A percentile compares a stretch with the other conserved stretches of the same genome.
Evolutionary conservation across 2,888 invertebrate genomes (phyloP).

Genomic region (Drosophila histrio): DNA sequence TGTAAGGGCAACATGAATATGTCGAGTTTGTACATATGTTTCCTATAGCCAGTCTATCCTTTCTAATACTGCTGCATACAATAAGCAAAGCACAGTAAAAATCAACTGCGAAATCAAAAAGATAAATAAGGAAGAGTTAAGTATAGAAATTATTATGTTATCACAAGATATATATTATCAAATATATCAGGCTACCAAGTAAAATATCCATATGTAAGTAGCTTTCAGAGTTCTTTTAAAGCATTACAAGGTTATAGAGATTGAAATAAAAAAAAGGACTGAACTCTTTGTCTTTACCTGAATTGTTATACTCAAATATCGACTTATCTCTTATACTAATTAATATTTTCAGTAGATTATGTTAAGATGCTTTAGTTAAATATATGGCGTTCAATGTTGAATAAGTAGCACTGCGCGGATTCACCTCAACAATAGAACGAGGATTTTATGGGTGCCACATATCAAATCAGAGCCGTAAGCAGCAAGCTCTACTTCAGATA

Average conservation of each 20-base stretch:
- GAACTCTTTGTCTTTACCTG: too few species aligned
- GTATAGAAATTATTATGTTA: constrained; percentile 65
- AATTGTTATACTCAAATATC: not conserved
- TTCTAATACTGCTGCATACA: constrained; percentile 16
- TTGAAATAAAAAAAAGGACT: too few species aligned
- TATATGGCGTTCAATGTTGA: too few species aligned
- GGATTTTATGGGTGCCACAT: not conserved
- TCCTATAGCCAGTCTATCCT: constrained; percentile 10
- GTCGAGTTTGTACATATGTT: not conserved
- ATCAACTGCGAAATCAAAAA: constrained; percentile 33
- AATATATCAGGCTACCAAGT: constrained; percentile 33
- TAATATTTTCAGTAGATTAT: not conserved
- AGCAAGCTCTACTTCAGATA: constrained; percentile 25
- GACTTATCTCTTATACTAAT: not conserved
- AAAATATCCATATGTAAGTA: not conserved
- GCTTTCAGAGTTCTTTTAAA: too few species aligned
- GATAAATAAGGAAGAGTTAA: constrained; percentile 61
- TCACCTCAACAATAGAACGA: not conserved
- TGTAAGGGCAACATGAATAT: constrained; percentile 33
- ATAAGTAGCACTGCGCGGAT: not conserved
- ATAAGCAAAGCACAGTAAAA: constrained; percentile 28
- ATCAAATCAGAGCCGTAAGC: constrained; percentile 34
- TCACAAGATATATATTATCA: constrained; percentile 50
- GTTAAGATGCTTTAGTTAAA: not conserved
- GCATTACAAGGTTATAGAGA: too few species aligned